phyloP scores from a whole-genome alignment of 2,797 vertebrate genomes.

The Epinephelus coioides region DNA sequence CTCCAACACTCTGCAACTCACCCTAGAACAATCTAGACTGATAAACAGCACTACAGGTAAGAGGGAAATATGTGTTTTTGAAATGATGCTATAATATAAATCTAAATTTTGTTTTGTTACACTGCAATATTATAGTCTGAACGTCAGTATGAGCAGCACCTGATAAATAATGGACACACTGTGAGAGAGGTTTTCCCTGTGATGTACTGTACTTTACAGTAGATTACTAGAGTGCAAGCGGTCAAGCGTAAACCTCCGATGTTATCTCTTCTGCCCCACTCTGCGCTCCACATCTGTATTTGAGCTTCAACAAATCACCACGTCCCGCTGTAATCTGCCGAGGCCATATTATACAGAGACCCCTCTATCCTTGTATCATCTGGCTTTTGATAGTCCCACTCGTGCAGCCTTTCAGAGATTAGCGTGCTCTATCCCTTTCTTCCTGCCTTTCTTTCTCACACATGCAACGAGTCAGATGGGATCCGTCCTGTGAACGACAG shows the following conservation, averaged over 20 bases:
- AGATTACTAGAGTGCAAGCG: conserved; percentile 66
- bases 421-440: conserved; percentile 60
- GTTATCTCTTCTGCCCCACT: conserved; percentile 50
- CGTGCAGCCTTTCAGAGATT: conserved; percentile 68
- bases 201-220: conserved; percentile 41
- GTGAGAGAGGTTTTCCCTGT: conserved; percentile 33
- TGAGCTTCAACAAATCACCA: conserved; percentile 68
- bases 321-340: conserved; percentile 68
- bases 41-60: not conserved
- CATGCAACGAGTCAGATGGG: conserved; percentile 58
- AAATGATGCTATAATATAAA: not conserved
- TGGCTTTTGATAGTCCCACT: conserved; percentile 70
- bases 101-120: not conserved
- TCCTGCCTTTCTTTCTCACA: conserved; percentile 57
- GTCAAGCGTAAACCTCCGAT: conserved; percentile 54
- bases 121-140: not conserved
- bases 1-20: too few relatives aligned
- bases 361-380: conserved; percentile 61
- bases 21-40: not conserved
- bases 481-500: conserved; percentile 51
- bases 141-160: not conserved
- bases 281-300: conserved; percentile 66
- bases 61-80: too few relatives aligned
- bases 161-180: conserved; percentile 37
- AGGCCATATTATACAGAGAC: conserved; percentile 49